Evolutionary conservation across 2,888 invertebrate species (phyloP).

Genomic region (Icerya purchasi): DNA sequence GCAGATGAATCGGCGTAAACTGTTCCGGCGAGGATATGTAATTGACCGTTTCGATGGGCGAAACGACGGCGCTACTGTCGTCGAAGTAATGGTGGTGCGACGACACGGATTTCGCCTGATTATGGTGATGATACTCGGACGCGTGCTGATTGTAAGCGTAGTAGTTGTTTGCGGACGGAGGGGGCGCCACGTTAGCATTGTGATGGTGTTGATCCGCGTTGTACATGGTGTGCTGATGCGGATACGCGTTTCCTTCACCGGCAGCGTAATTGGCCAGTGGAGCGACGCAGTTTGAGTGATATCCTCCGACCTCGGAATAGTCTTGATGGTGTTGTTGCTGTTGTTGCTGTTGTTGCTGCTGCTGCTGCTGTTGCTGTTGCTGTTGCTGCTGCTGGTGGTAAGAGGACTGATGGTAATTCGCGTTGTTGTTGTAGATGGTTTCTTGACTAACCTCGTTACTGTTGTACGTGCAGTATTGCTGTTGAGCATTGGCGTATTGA

Average conservation of each 20-base stretch:
- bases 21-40: slow-evolving; percentile 16
- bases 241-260: not conserved
- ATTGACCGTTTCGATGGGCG: slow-evolving; percentile 12
- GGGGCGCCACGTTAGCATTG: not conserved
- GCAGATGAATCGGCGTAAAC: not conserved
- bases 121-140: slow-evolving; percentile 4
- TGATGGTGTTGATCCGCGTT: slow-evolving; percentile 3
- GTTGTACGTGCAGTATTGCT: slow-evolving; percentile 19
- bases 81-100: slow-evolving; percentile 14
- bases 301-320: not conserved
- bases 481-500: slow-evolving; percentile 17
- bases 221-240: not conserved
- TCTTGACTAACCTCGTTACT: slow-evolving; percentile 1
- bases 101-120: slow-evolving; percentile 2
- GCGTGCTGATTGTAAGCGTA: not conserved
- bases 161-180: not conserved
- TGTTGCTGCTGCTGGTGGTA: not conserved
- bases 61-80: slow-evolving; percentile 1
- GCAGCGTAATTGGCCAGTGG: slow-evolving; percentile 3
- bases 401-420: not conserved
- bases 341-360: not conserved
- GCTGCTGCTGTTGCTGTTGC: not conserved
- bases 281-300: slow-evolving; percentile 1
- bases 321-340: not conserved
- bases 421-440: slow-evolving; percentile 2